phyloP scores from a whole-genome alignment of 2,797 vertebrate species.

The Lithobates pipiens region DNA sequence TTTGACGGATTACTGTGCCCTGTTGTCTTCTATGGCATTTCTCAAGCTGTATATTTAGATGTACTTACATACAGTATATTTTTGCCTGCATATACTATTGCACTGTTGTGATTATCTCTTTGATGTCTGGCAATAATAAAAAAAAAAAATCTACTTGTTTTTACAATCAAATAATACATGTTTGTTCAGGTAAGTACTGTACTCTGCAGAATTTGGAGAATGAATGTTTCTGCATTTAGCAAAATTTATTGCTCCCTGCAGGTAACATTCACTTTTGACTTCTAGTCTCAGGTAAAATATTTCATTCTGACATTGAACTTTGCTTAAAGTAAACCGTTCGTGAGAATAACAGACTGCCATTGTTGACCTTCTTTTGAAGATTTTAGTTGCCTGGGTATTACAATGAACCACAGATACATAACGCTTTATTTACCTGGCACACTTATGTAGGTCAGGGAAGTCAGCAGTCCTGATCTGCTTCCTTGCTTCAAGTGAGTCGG shows the following conservation, averaged over 20 bases:
- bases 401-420: neutral
- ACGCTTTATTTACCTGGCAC: neutral
- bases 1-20: no score
- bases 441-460: neutral
- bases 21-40: no score
- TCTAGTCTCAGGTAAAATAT: conserved; percentile 17
- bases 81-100: no score
- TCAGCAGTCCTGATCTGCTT: neutral
- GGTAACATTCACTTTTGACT: conserved; percentile 21
- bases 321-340: neutral
- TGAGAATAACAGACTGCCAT: neutral
- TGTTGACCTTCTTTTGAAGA: neutral
- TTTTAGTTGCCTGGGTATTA: neutral
- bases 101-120: no score
- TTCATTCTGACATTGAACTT: conserved; percentile 7
- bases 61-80: no score
- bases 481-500: neutral
- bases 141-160: neutral
- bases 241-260: conserved; percentile 18
- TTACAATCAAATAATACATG: neutral
- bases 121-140: no score
- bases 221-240: neutral
- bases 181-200: neutral
- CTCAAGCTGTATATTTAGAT: no score
- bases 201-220: neutral